These are phyloP conservation scores for Anagyrus pseudococci DNA, from an alignment of 2,888 invertebrate species.

Conservation along the genomic window DNA sequence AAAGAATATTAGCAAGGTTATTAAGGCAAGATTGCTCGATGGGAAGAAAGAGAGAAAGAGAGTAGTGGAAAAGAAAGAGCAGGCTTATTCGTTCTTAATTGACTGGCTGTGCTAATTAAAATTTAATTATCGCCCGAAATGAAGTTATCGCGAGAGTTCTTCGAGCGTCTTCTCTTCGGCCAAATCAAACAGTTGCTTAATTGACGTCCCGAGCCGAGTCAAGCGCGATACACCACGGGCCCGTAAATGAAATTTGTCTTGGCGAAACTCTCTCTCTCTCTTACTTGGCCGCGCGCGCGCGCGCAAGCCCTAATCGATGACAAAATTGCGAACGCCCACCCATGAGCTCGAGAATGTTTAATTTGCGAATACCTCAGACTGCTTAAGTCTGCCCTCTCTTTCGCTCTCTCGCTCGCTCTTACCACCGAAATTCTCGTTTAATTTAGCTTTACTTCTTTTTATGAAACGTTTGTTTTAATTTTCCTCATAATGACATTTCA, in stretches of 20 bases:
- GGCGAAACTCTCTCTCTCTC: constrained; percentile 21
- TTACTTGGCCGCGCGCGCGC: not conserved
- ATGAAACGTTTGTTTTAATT: too few relatives aligned
- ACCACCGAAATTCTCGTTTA: too few relatives aligned
- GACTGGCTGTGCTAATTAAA: constrained; percentile 57
- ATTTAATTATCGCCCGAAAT: constrained; percentile 55
- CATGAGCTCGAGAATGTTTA: constrained; percentile 7
- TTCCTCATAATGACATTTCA: not conserved
- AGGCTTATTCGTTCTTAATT: constrained; percentile 53
- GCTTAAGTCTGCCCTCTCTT: not conserved
- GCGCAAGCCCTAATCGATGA: constrained; percentile 25
- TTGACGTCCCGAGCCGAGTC: constrained; percentile 28
- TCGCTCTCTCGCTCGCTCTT: not conserved
- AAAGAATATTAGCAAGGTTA: constrained; percentile 38
- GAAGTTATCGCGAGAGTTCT: constrained; percentile 47
- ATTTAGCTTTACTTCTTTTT: too few relatives aligned
- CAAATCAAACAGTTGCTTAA: constrained; percentile 37
- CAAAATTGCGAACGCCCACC: constrained; percentile 19
- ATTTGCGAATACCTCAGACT: constrained; percentile 5
- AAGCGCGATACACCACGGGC: too few relatives aligned
- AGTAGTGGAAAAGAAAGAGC: constrained; percentile 8
- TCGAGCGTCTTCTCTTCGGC: constrained; percentile 33
- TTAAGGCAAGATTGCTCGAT: too few relatives aligned
- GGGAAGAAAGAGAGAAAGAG: constrained; percentile 32
- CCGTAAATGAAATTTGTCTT: constrained; percentile 32